Base-by-base conservation (phyloP, 92 coral and sea anemone species). In the Pocillopora meandrina region DNA sequence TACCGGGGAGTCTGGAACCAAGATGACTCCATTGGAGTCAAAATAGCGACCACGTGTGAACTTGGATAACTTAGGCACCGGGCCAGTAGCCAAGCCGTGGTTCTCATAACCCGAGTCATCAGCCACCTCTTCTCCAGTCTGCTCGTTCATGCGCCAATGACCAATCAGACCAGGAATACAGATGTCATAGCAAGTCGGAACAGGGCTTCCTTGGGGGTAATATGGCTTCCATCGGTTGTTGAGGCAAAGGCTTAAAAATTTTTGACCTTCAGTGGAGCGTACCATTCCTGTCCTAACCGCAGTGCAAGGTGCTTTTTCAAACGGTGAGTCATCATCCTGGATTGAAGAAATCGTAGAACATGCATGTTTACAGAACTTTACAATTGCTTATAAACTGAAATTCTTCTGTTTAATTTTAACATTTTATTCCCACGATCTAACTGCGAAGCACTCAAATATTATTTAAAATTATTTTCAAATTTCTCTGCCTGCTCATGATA, bases 81-180 rank as follows among this genome's bases (percentile, higher is more conserved):
- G 71, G 36, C 92, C 86, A 47, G 61, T 67, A 62, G 91, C 87
- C 35, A 80, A 81, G 60, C 90, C 95, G 73, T 92, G 95, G 82
- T 92, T 82, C 74, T 85, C 95, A 66, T 81, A 59, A 19, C 93
- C 95, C 62, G 95, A 92, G 66, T 92, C 95, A 76, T 92, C 95
- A 9, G 87, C 93, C 63, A 92, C 93, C 62, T 85, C 67, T 26
- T 66, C 76, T 31, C 95, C 93, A 60, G 93, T 83, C 63, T 90
- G 90, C 90, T 92, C 95, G 86, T 90, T 92, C 95, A 92, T 92
- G 56, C 85, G 90, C 93, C 95, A 92, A 72, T 92, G 93, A 34
- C 93, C 95, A 60, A 92, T 72, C 79, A 90, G 79, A 13, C 72
- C 73, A 64, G 62, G 16, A 12, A 78, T 61, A 19, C 95, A 87